These are phyloP conservation scores for Tapera naevia DNA, from an alignment of 2,797 vertebrate genomes.

Conservation along the genomic window DNA sequence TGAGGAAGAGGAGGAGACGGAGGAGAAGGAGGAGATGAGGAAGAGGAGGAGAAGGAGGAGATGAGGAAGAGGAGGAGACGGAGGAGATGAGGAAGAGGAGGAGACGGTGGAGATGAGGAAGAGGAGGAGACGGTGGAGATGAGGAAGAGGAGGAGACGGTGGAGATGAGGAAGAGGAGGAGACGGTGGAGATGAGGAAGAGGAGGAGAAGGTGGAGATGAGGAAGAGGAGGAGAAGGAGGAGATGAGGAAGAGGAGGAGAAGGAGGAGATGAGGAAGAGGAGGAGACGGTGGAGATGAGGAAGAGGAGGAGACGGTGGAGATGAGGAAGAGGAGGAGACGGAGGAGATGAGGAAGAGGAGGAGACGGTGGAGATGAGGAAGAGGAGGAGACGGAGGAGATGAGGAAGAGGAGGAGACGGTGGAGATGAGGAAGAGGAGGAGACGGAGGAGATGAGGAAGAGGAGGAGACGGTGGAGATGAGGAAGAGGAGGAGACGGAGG, in stretches of 20 bases:
- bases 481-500: constrained; percentile 23
- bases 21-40: neutral
- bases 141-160: neutral
- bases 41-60: constrained; percentile 50
- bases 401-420: neutral
- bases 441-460: no score
- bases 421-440: no score
- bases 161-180: neutral
- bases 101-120: neutral
- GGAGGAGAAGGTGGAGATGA: no score
- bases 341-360: neutral
- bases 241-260: neutral
- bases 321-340: no score
- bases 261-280: constrained; percentile 61
- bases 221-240: neutral
- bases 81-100: neutral
- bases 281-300: no score
- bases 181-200: neutral
- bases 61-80: constrained; percentile 23
- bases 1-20: neutral
- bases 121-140: neutral
- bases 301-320: neutral
- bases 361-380: constrained; percentile 4
- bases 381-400: no score
- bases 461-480: constrained; percentile 27